A percentile compares a stretch with the other conserved stretches of the same genome.
Conservation (phyloP, 1,140 invertebrate species). For the Lucilia cuprina region DNA sequence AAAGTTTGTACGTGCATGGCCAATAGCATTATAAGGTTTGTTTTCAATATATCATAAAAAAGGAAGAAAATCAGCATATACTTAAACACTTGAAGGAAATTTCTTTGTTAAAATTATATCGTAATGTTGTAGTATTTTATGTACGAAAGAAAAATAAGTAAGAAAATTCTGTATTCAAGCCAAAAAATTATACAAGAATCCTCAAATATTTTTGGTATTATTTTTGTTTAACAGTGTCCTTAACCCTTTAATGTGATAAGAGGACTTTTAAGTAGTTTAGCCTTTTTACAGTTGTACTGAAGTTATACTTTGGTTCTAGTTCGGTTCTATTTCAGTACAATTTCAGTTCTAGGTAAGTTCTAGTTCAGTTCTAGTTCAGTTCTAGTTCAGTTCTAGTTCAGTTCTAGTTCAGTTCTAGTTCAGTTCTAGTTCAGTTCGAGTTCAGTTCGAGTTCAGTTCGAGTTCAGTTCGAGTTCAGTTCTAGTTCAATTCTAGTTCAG, state of each 20-base stretch:
- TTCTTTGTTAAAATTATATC: neutral
- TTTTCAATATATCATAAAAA: conserved; percentile 17
- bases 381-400: too few relatives aligned
- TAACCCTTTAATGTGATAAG: neutral
- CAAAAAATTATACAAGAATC: neutral
- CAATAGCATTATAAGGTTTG: conserved; percentile 19
- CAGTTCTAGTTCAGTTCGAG: too few relatives aligned
- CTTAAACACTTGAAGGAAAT: neutral
- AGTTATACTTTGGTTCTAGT: too few relatives aligned
- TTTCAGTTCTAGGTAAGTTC: too few relatives aligned
- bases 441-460: too few relatives aligned
- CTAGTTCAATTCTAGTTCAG: too few relatives aligned
- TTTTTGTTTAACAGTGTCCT: neutral
- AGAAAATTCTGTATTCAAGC: neutral
- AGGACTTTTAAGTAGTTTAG: too few relatives aligned
- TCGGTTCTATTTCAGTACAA: too few relatives aligned
- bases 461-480: too few relatives aligned
- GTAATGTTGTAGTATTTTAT: neutral
- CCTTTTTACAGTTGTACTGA: too few relatives aligned
- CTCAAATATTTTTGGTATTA: neutral
- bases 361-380: too few relatives aligned
- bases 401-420: too few relatives aligned
- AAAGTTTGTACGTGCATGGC: conserved; percentile 21
- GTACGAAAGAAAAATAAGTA: neutral
- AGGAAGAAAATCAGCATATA: conserved; percentile 16